Evolutionary conservation across 2,797 vertebrate genomes (phyloP).

Genomic region (Euthynnus affinis): DNA sequence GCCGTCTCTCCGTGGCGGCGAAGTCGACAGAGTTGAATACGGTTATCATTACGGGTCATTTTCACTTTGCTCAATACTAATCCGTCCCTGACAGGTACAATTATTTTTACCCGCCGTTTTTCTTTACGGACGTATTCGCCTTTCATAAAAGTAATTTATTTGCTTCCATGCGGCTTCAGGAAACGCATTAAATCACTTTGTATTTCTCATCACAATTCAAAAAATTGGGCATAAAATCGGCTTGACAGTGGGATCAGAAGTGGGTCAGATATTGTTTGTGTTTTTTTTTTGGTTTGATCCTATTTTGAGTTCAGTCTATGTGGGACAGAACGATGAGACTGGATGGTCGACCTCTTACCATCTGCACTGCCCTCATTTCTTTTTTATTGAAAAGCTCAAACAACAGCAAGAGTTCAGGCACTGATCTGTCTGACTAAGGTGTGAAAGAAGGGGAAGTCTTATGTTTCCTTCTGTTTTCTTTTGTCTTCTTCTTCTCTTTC

Average conservation of each 20-base stretch:
- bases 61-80: not conserved
- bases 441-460: not conserved
- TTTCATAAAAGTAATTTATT: not conserved
- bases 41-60: not conserved
- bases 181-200: slow-evolving; percentile 9
- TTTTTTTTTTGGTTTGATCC: slow-evolving; percentile 14
- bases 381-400: slow-evolving; percentile 1
- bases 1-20: not conserved
- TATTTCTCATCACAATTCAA: not conserved
- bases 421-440: too few relatives aligned
- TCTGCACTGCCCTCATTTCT: not conserved
- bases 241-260: slow-evolving; percentile 29
- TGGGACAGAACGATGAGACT: not conserved
- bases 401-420: not conserved
- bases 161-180: not conserved
- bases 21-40: not conserved
- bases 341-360: not conserved
- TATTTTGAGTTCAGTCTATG: not conserved
- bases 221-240: not conserved
- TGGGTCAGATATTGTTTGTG: slow-evolving; percentile 6
- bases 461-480: not conserved
- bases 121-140: not conserved
- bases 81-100: not conserved
- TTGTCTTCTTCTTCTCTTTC: not conserved
- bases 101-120: not conserved